These are phyloP conservation scores for Drosophila pseudotakahashii DNA, from an alignment of 2,888 invertebrate genomes.

Conservation along the genomic window DNA sequence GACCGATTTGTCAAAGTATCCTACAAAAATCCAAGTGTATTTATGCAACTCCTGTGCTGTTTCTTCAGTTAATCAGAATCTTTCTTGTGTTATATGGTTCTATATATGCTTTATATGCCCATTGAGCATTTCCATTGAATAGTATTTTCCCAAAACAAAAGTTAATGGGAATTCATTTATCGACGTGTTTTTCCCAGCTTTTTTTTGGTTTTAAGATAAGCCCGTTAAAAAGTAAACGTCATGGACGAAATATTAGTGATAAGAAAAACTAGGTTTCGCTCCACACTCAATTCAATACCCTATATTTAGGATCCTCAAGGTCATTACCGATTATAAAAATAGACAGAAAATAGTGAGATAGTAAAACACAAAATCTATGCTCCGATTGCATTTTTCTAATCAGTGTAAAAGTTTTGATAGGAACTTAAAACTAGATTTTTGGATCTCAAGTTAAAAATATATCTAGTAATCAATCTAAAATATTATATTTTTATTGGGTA, in stretches of 20 bases:
- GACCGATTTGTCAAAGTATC: slow-evolving; percentile 5
- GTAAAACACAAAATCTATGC: neutral
- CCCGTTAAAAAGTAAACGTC: slow-evolving; percentile 57
- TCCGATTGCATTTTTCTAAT: neutral
- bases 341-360: neutral
- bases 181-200: slow-evolving; percentile 6
- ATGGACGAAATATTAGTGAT: slow-evolving; percentile 36
- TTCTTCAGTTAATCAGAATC: slow-evolving; percentile 14
- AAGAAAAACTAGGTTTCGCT: slow-evolving; percentile 38
- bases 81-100: neutral
- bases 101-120: neutral
- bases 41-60: slow-evolving; percentile 2
- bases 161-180: slow-evolving; percentile 25
- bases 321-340: slow-evolving; percentile 1
- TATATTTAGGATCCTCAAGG: slow-evolving; percentile 1
- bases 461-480: too few relatives aligned
- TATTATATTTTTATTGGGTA: too few relatives aligned
- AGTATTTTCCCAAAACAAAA: slow-evolving; percentile 5
- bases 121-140: neutral
- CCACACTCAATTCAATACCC: slow-evolving; percentile 32
- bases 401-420: neutral
- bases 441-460: neutral
- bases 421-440: neutral
- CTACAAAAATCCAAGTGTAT: slow-evolving; percentile 5
- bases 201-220: slow-evolving; percentile 43